Conservation (phyloP, 2,888 invertebrate genomes). For the Lamproptera curius region DNA sequence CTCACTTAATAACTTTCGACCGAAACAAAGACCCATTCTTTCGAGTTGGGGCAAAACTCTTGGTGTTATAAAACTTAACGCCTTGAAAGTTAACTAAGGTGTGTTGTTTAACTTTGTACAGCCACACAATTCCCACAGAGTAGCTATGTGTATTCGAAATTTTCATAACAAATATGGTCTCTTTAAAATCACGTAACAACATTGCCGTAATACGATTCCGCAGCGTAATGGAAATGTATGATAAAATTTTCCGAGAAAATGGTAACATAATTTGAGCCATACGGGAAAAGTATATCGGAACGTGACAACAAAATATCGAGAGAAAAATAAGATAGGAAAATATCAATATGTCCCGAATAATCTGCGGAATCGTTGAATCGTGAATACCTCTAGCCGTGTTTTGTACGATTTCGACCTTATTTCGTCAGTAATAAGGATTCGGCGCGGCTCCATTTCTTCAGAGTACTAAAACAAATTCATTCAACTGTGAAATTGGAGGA, state of each 20-base stretch:
- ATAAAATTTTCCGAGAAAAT: slow-evolving; percentile 7
- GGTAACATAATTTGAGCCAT: slow-evolving; percentile 10
- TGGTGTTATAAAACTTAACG: slow-evolving; percentile 6
- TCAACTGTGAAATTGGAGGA: slow-evolving; percentile 66
- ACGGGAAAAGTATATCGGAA: slow-evolving; percentile 13
- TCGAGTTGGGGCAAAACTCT: neutral
- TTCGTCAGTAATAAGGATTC: slow-evolving; percentile 63
- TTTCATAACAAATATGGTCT: neutral
- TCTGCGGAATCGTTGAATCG: slow-evolving; percentile 50
- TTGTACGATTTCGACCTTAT: slow-evolving; percentile 57
- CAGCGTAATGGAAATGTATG: slow-evolving; percentile 4
- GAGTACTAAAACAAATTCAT: slow-evolving; percentile 64
- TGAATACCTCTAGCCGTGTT: slow-evolving; percentile 49
- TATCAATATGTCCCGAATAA: slow-evolving; percentile 38
- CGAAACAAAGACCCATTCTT: slow-evolving; percentile 9
- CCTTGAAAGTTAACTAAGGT: slow-evolving; percentile 3
- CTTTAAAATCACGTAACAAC: neutral
- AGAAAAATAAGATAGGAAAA: slow-evolving; percentile 26
- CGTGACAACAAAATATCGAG: slow-evolving; percentile 26
- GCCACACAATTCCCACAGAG: neutral
- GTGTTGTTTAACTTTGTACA: slow-evolving; percentile 7
- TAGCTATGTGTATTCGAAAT: neutral
- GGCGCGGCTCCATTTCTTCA: slow-evolving; percentile 58
- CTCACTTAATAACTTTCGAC: slow-evolving; percentile 6
- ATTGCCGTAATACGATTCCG: slow-evolving; percentile 4